Evolutionary conservation across 2,113 vertebrate genomes (phyloP).

Genomic region (Hassar affinis): DNA sequence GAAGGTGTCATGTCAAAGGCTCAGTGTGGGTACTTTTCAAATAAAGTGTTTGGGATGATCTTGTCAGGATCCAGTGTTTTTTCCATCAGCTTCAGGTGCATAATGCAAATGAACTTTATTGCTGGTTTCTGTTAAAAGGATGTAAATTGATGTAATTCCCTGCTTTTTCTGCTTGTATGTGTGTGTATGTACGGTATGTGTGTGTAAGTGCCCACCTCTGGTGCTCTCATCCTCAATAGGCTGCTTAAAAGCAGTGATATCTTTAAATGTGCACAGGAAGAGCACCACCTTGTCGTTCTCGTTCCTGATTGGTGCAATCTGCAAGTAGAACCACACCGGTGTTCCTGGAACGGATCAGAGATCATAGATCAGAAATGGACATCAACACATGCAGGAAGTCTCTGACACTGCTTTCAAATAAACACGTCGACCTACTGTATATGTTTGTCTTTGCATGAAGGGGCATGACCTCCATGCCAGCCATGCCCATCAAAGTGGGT

Average conservation of each 20-base stretch:
- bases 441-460: neutral
- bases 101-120: neutral
- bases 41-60: neutral
- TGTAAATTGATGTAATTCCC: too few species aligned
- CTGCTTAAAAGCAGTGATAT: slow-evolving; percentile 97
- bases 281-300: slow-evolving; percentile 97
- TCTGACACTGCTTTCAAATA: neutral
- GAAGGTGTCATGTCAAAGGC: neutral
- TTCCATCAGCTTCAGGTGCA: neutral
- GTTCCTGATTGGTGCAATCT: slow-evolving; percentile 96
- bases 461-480: neutral
- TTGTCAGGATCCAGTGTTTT: neutral
- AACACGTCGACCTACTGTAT: neutral
- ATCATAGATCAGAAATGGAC: neutral
- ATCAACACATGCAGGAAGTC: slow-evolving; percentile 7
- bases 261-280: slow-evolving; percentile 97
- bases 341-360: slow-evolving; percentile 73
- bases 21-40: neutral
- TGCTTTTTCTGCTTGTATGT: slow-evolving; percentile 14
- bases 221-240: slow-evolving; percentile 95
- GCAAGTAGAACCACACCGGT: slow-evolving; percentile 99
- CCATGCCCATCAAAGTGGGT: neutral
- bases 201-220: slow-evolving; percentile 77
- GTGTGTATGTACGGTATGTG: slow-evolving; percentile 13
- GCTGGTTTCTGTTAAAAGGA: too few species aligned